A percentile compares a stretch with the other conserved stretches of the same genome.
Evolutionary conservation across 2,113 vertebrate genomes (phyloP).

Genomic region (Etheostoma spectabile): DNA sequence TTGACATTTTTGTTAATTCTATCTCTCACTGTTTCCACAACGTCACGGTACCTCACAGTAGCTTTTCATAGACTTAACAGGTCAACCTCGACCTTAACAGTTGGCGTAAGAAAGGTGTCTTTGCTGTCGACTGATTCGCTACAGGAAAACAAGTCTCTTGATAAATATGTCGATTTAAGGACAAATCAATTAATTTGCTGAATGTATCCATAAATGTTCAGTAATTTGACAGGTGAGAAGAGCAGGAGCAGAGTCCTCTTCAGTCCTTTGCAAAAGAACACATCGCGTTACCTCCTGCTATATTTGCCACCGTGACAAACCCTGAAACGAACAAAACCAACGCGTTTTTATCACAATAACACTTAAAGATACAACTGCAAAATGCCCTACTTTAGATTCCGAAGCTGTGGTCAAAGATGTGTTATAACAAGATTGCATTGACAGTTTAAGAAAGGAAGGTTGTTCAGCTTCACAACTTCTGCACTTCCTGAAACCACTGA

Average conservation of each 20-base stretch:
- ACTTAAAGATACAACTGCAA: neutral
- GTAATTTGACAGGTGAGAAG: neutral
- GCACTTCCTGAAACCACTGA: constrained; percentile 62
- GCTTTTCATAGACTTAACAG: neutral
- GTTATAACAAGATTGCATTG: too few species aligned
- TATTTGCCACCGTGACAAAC: neutral
- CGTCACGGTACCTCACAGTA: neutral
- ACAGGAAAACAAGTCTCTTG: neutral
- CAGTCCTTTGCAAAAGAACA: too few species aligned
- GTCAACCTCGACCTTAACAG: neutral
- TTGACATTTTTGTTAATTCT: neutral
- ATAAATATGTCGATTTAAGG: neutral
- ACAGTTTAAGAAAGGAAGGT: too few species aligned
- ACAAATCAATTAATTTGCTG: neutral
- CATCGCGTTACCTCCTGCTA: neutral
- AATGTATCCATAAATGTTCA: neutral
- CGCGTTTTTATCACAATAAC: neutral
- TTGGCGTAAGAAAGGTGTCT: neutral
- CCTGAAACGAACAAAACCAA: too few species aligned
- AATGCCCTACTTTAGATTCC: constrained; percentile 1
- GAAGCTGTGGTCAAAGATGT: neutral
- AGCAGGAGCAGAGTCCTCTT: neutral
- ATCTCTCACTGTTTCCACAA: too few species aligned
- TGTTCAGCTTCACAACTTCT: constrained; percentile 31
- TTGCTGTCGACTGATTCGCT: neutral